These are phyloP conservation scores for Eidolon helvum DNA, from an alignment of 2,113 vertebrate genomes.

Conservation along the genomic window DNA sequence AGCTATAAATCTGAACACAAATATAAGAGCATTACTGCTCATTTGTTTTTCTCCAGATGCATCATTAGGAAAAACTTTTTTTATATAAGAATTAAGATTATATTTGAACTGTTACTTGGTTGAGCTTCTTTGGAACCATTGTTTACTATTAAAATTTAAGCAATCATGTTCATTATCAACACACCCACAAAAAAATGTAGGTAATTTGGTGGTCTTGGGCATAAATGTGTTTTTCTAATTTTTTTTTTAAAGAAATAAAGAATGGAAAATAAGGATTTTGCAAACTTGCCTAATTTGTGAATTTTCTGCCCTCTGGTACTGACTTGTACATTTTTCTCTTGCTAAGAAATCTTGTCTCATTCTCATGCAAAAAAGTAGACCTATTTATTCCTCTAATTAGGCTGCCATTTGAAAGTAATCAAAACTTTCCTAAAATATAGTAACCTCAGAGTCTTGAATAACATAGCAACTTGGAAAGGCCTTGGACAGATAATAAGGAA, in stretches of 20 bases:
- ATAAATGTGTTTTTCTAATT: background rate
- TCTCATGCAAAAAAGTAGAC: background rate
- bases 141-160: background rate
- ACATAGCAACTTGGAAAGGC: background rate
- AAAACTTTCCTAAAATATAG: background rate
- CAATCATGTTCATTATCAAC: background rate
- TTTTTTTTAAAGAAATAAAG: background rate
- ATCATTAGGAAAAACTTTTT: conserved; percentile 9
- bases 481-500: background rate
- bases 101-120: background rate
- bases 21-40: background rate
- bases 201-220: background rate
- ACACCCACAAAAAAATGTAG: background rate
- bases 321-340: background rate
- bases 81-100: background rate
- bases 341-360: background rate
- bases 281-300: background rate
- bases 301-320: background rate
- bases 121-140: background rate
- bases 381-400: background rate
- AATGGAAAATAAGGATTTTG: background rate
- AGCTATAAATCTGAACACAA: background rate
- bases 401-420: background rate
- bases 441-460: background rate
- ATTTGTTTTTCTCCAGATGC: background rate